Percentiles rank a stretch among this genome's conserved stretches.
phyloP scores from a whole-genome alignment of 2,113 vertebrate species.

The Damaliscus lunatus region DNA sequence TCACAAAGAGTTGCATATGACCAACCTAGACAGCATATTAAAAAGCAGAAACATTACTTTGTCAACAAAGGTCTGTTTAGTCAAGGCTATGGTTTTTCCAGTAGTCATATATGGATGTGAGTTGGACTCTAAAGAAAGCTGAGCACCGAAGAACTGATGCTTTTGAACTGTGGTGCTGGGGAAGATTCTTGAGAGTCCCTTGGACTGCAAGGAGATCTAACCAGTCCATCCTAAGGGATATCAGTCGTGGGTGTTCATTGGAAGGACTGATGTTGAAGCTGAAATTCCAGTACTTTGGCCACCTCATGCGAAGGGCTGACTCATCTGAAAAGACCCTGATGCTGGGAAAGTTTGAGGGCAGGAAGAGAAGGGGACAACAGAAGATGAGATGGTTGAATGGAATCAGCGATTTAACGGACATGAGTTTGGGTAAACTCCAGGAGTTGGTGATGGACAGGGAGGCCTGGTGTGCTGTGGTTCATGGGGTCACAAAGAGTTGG shows the following conservation, averaged over 20 bases:
- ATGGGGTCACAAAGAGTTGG: background rate
- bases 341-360: background rate
- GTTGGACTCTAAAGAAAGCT: background rate
- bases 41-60: background rate
- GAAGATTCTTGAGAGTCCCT: background rate
- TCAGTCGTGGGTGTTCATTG: background rate
- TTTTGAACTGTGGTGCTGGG: background rate
- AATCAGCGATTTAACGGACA: background rate
- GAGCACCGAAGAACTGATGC: background rate
- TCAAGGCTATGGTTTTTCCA: background rate
- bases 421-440: background rate
- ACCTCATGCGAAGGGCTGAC: background rate
- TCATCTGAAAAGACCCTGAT: background rate
- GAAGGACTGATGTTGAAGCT: background rate
- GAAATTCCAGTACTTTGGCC: background rate
- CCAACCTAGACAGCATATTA: background rate
- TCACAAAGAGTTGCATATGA: background rate
- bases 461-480: fast-evolving
- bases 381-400: background rate
- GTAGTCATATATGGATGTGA: background rate
- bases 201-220: background rate
- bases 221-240: background rate
- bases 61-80: background rate
- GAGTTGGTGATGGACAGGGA: background rate
- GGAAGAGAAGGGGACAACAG: background rate